Percentiles rank a stretch among this genome's conserved stretches.
Evolutionary conservation across 1,140 invertebrate genomes (phyloP).

Genomic region (Colletes latitarsis): DNA sequence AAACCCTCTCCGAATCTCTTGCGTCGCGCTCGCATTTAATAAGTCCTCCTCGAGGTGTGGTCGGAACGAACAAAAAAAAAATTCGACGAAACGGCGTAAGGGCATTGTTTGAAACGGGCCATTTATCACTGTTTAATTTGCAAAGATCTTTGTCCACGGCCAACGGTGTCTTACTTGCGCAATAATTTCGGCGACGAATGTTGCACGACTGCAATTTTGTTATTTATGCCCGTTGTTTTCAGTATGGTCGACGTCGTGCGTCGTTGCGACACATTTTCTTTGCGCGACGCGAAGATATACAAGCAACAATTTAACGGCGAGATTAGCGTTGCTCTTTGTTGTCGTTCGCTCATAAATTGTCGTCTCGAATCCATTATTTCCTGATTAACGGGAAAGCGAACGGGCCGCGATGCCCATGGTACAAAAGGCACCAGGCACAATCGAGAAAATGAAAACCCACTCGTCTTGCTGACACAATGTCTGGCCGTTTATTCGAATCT

Average conservation of each 20-base stretch:
- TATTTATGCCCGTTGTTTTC: neutral
- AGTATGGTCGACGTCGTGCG: neutral
- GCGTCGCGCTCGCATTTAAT: neutral
- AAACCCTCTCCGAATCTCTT: conserved; percentile 9
- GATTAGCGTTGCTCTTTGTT: conserved; percentile 22
- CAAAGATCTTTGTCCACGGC: neutral
- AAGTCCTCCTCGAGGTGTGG: neutral
- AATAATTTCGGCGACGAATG: neutral
- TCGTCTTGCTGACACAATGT: conserved; percentile 13
- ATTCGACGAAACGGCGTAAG: neutral
- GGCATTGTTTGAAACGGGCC: conserved; percentile 20
- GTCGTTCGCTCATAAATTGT: conserved; percentile 24
- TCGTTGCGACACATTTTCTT: conserved; percentile 1
- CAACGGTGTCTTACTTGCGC: too few relatives aligned
- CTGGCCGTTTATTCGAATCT: conserved; percentile 24
- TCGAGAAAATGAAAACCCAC: conserved; percentile 25
- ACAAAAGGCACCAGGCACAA: neutral
- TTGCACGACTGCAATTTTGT: neutral
- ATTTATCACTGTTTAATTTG: conserved; percentile 22
- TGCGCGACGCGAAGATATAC: neutral
- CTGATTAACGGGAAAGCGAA: conserved; percentile 23
- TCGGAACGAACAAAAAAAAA: neutral
- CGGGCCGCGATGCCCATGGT: neutral
- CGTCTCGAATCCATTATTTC: conserved; percentile 23
- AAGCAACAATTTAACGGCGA: conserved; percentile 7